These are phyloP conservation scores for Halichondria panicea DNA, from an alignment of 37 sponge, comb jelly and placozoan species.

Conservation along the genomic window DNA sequence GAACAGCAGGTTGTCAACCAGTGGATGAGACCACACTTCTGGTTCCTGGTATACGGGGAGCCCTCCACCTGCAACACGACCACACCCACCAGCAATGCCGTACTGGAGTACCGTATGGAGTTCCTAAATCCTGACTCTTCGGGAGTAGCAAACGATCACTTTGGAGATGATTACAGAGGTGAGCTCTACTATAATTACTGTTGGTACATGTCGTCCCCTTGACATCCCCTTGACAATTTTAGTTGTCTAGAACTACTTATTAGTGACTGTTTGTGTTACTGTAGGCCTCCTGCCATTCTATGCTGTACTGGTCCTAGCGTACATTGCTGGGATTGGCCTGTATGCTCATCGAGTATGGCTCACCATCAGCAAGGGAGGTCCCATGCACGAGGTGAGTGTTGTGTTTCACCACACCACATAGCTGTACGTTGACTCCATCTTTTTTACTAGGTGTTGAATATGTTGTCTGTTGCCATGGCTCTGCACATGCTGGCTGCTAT, in stretches of 20 bases:
- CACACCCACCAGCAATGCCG: slow-evolving; percentile 15
- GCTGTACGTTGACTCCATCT: background rate
- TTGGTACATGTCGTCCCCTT: background rate
- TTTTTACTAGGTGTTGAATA: slow-evolving; percentile 41
- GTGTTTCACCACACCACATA: background rate
- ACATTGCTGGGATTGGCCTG: slow-evolving; percentile 41
- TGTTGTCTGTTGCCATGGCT: slow-evolving; percentile 61
- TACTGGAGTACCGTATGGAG: slow-evolving; percentile 38
- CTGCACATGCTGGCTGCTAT: slow-evolving; percentile 49
- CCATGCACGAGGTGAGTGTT: slow-evolving; percentile 68
- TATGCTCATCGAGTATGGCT: slow-evolving; percentile 53
- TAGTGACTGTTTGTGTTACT: background rate
- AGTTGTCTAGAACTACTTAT: background rate
- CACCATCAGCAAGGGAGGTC: slow-evolving; percentile 73
- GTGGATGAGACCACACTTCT: slow-evolving; percentile 68
- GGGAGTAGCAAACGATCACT: slow-evolving; percentile 58
- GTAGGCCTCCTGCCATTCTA: slow-evolving; percentile 65
- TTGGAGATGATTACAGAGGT: slow-evolving; percentile 75
- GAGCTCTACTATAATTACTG: background rate
- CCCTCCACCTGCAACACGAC: slow-evolving; percentile 28
- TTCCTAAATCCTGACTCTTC: slow-evolving; percentile 69
- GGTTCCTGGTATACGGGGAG: slow-evolving; percentile 75
- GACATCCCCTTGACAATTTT: background rate
- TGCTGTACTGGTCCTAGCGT: slow-evolving; percentile 38
- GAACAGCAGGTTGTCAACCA: slow-evolving; percentile 60